Conservation (phyloP, 2,888 invertebrate genomes). For the Stomorhina lunata region DNA sequence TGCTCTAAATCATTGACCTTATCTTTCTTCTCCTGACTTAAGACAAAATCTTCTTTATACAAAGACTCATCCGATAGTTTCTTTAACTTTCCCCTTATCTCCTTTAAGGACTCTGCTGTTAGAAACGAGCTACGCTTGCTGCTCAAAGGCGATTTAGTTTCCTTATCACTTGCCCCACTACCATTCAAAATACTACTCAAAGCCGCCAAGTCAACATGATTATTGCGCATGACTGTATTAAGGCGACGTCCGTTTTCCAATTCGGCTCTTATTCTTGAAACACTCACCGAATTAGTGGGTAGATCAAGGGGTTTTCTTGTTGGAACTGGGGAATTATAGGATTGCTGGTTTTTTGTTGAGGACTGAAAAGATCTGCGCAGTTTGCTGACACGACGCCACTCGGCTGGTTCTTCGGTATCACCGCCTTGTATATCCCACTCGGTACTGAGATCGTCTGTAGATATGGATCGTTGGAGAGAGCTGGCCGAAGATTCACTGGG, state of each 20-base stretch:
- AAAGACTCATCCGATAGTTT: constrained; percentile 81
- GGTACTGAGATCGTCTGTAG: constrained; percentile 81
- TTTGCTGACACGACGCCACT: constrained; percentile 85
- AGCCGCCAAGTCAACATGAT: constrained; percentile 81
- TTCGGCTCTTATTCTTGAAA: constrained; percentile 82
- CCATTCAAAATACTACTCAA: constrained; percentile 81
- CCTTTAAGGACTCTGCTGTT: constrained; percentile 83
- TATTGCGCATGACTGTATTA: constrained; percentile 81
- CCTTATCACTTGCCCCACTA: constrained; percentile 37
- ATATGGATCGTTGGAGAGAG: constrained; percentile 76
- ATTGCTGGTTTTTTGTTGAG: constrained; percentile 47
- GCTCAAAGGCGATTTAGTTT: constrained; percentile 65
- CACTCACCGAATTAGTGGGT: constrained; percentile 81
- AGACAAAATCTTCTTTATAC: constrained; percentile 78
- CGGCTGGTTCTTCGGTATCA: constrained; percentile 81
- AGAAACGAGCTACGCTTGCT: constrained; percentile 79
- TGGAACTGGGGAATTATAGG: neutral
- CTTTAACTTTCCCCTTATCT: constrained; percentile 82
- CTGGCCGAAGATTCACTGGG: constrained; percentile 64
- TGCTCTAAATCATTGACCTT: constrained; percentile 49
- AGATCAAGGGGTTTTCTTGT: constrained; percentile 76
- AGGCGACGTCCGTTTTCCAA: constrained; percentile 82
- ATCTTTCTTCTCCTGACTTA: constrained; percentile 67
- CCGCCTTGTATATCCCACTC: constrained; percentile 73
- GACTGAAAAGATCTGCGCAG: constrained; percentile 85